Evolutionary conservation across 2,888 invertebrate species (phyloP), one percentile per base, ranked within the genome.

Genomic region (Dolomedes plantarius): DNA sequence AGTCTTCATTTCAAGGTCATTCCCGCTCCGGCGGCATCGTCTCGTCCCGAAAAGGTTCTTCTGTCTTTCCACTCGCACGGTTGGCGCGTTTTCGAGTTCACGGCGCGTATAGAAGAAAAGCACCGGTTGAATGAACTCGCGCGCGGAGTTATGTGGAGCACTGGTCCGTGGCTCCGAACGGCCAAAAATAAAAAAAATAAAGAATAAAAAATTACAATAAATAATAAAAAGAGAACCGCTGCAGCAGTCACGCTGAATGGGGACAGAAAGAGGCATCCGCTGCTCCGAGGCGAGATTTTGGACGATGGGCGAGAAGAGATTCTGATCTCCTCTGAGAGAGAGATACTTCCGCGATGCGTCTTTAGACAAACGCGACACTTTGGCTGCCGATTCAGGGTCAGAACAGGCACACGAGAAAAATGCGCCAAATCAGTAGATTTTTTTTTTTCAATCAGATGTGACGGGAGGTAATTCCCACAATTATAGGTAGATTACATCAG

Each of bases 31-130:
- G 23, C 56, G 56, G 56, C 23, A 46, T 46, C 41, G 16, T 46
- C 13, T 16, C 41, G 41, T 46, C 41, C 41, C 36, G 36, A 36
- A 36, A 36, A 36, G 36, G 5, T 3, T 36, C n/a, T n/a, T n/a
- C n/a, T n/a, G n/a, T n/a, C n/a, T n/a, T n/a, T 16, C 41, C 9
- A 2, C 41, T 46, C 16, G 23, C 5, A 56, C 56, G 56, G 56
- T 56, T 56, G 56, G 56, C 56, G 56, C 56, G 56, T 56, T 56
- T 56, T 56, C 56, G 56, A 56, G 56, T 56, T 56, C 56, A 56
- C 56, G 56, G 19, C 56, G 19, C 19, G 56, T 23, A 16, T 6
- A 46, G 41, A 46, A 46, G 16, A 13, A 6, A 46, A 46, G 23
- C 3, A 6, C 3, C 23, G 56, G 56, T 56, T 56, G 56, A 56